A percentile compares a stretch with the other conserved stretches of the same genome.
Evolutionary conservation across 2,113 vertebrate species (phyloP).

Genomic region (Anolis sagrei): DNA sequence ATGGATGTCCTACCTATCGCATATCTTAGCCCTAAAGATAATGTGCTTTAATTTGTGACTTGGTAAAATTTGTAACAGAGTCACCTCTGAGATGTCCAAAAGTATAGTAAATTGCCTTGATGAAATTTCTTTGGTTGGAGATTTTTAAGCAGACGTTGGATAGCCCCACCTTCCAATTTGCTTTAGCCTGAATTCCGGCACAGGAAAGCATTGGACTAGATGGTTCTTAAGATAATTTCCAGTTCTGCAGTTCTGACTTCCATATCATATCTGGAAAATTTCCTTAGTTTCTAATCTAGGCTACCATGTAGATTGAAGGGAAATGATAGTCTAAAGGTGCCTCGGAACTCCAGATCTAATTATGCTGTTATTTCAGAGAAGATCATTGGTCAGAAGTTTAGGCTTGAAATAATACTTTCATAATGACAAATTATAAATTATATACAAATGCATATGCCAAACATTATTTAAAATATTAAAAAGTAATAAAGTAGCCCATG

Average conservation of each 20-base stretch:
- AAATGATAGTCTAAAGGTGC: background rate
- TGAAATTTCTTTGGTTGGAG: background rate
- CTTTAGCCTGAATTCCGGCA: too few species aligned
- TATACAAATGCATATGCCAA: background rate
- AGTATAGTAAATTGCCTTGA: background rate
- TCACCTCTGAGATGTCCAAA: too few species aligned
- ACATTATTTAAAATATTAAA: background rate
- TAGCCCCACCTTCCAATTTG: too few species aligned
- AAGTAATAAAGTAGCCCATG: background rate
- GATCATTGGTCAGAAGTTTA: background rate
- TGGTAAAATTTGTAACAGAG: background rate
- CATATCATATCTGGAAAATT: too few species aligned
- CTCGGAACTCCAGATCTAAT: background rate
- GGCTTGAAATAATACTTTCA: background rate
- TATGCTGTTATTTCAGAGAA: background rate
- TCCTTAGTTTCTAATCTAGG: background rate
- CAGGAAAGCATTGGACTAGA: too few species aligned
- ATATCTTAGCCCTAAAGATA: background rate
- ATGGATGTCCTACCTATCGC: background rate
- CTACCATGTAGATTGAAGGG: background rate
- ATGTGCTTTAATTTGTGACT: background rate
- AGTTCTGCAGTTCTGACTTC: too few species aligned
- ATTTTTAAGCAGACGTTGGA: too few species aligned
- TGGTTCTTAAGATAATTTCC: too few species aligned
- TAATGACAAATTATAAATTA: background rate